Conservation (phyloP, 2,888 invertebrate species). For the Oegoconia quadripuncta region DNA sequence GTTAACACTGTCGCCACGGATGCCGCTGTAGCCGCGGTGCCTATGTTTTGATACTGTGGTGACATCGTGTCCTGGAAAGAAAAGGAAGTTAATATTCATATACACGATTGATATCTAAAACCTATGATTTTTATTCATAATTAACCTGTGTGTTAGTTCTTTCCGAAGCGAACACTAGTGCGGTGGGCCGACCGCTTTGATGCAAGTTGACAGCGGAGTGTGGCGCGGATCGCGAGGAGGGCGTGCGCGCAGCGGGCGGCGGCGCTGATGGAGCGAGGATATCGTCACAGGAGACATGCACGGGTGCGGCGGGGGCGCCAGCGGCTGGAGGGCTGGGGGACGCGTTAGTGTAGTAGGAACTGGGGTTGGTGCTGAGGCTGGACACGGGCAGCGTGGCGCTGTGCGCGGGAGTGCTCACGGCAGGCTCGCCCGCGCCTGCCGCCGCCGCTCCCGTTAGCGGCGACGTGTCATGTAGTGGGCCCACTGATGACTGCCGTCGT, state of each 20-base stretch:
- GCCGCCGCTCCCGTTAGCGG: conserved; percentile 54
- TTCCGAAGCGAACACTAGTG: conserved; percentile 51
- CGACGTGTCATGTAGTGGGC: conserved; percentile 77
- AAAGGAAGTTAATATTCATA: too few relatives aligned
- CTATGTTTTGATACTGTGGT: conserved; percentile 72
- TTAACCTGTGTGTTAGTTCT: too few relatives aligned
- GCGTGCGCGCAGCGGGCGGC: conserved; percentile 48
- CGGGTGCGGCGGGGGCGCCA: conserved; percentile 42
- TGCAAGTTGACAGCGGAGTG: conserved; percentile 71
- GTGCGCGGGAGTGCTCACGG: conserved; percentile 69
- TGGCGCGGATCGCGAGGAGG: conserved; percentile 68
- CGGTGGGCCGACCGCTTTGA: conserved; percentile 63
- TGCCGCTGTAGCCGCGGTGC: conserved; percentile 53
- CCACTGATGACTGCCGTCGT: conserved; percentile 81
- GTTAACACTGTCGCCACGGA: conserved; percentile 78
- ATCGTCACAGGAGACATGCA: conserved; percentile 70
- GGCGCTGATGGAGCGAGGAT: conserved; percentile 60
- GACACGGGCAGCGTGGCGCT: conserved; percentile 76
- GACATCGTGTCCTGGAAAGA: conserved; percentile 58
- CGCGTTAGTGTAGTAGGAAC: conserved; percentile 81
- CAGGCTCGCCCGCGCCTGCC: conserved; percentile 52
- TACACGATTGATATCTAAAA: too few relatives aligned
- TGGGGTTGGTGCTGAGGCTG: conserved; percentile 70
- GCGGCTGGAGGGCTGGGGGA: conserved; percentile 78
- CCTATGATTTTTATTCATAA: too few relatives aligned